Conservation (phyloP, 1,140 invertebrate genomes). For the Antheraea mylitta region DNA sequence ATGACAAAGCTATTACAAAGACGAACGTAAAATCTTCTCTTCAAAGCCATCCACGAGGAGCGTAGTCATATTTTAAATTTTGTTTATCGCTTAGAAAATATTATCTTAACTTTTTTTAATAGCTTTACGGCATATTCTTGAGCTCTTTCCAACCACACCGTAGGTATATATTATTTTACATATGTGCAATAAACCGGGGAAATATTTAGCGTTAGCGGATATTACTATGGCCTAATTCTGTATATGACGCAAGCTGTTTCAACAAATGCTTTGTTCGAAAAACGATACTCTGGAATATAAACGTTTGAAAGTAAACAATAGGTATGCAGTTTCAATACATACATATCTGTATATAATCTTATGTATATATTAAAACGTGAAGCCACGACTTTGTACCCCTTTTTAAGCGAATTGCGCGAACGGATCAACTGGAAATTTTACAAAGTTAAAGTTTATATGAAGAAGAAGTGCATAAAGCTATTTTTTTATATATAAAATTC, state of each 20-base stretch:
- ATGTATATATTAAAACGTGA: too few species aligned
- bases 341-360: too few species aligned
- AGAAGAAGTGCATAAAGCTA: too few species aligned
- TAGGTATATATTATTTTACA: not conserved
- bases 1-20: not conserved
- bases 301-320: too few species aligned
- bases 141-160: constrained; percentile 6
- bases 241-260: constrained; percentile 1
- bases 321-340: too few species aligned
- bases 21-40: not conserved
- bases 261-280: not conserved
- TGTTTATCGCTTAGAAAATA: not conserved
- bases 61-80: not conserved
- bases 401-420: too few species aligned
- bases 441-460: too few species aligned
- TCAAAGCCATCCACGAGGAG: constrained; percentile 5
- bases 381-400: too few species aligned
- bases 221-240: not conserved
- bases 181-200: constrained; percentile 1
- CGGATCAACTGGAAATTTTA: too few species aligned
- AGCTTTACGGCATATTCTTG: constrained; percentile 6
- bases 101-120: constrained; percentile 6
- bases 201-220: not conserved
- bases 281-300: too few species aligned
- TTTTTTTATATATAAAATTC: too few species aligned